Evolutionary conservation across 2,888 invertebrate species (phyloP), one percentile per base, ranked within the genome.

Genomic region (Drosophila histrio): DNA sequence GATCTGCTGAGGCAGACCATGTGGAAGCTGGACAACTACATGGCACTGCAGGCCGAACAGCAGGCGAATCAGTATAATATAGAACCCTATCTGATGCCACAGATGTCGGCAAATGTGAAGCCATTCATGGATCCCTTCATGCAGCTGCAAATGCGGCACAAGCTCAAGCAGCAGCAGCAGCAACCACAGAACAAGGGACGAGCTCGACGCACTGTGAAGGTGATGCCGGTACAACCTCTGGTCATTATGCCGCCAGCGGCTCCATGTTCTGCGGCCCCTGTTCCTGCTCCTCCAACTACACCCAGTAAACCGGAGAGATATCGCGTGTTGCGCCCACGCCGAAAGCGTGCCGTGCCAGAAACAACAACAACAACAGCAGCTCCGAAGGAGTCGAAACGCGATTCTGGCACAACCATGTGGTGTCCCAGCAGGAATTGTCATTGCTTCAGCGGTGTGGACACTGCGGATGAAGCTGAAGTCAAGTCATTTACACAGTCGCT

Each of bases 341-440:
- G 19, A 8, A 57, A 46, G 4, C 63, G 71, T 26, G 2, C 2
- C 2, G 9, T 22, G 7, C n/a, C 22, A 6, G 28, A 21, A 19
- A 38, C 32, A 1, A n/a, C 30, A 13, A 1, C 36, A 8, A 3
- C 2, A 34, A 36, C 34, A 1, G 9, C 34, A 36, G n/a, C 8
- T 3, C 21, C 15, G 7, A 34, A 19, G 6, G 38, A 52, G 3
- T 7, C 41, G 9, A 59, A 24, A 21, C 82, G 66, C 0, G 82
- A 82, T 8, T 30, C 47, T 30, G 62, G 88, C 38, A 82, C 82
- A 6, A 82, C 86, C 17, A 87, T 82, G 82, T 87, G 80, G 73
- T 82, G 86, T 59, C 62, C 88, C 2, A 62, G 56, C 46, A 30
- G 38, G 3, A 39, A 26, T 0, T 74, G 81, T 41, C 44, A 32